These are phyloP conservation scores for Nasua narica DNA, from an alignment of 2,797 vertebrate species.

Conservation along the genomic window DNA sequence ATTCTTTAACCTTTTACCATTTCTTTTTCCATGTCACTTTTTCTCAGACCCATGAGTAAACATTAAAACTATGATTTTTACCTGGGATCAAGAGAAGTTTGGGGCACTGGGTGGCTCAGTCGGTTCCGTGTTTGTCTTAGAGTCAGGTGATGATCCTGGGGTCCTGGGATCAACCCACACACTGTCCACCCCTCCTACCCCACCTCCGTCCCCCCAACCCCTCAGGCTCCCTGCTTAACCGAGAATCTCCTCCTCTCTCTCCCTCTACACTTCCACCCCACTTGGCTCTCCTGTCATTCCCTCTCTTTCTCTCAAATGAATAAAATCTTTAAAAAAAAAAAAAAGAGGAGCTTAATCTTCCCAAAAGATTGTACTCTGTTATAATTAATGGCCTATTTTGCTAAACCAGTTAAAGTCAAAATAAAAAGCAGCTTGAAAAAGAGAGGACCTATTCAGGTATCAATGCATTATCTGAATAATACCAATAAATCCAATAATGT, in stretches of 20 bases:
- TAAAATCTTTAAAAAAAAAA: neutral
- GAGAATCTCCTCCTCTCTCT: neutral
- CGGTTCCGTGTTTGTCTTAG: neutral
- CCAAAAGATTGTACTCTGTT: neutral
- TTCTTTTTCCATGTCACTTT: constrained; percentile 6
- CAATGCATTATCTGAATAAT: neutral
- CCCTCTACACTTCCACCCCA: neutral
- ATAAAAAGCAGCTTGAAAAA: constrained; percentile 10
- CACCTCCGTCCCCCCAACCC: neutral
- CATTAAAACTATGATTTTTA: neutral
- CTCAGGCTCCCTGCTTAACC: neutral
- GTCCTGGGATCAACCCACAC: neutral
- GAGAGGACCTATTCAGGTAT: constrained; percentile 16
- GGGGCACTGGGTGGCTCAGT: neutral
- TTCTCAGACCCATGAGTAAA: constrained; percentile 4
- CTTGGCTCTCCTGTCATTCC: neutral
- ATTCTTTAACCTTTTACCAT: neutral
- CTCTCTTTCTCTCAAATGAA: neutral
- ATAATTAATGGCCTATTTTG: constrained; percentile 12
- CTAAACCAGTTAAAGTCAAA: constrained; percentile 15
- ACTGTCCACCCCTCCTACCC: too few relatives aligned
- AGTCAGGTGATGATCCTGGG: neutral
- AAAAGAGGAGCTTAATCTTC: neutral
- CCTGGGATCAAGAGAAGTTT: neutral
- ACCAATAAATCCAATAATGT: neutral